These are phyloP conservation scores for Cladorhizidae sp. DNA, from an alignment of 37 sponge, comb jelly and placozoan genomes.

Conservation along the genomic window DNA sequence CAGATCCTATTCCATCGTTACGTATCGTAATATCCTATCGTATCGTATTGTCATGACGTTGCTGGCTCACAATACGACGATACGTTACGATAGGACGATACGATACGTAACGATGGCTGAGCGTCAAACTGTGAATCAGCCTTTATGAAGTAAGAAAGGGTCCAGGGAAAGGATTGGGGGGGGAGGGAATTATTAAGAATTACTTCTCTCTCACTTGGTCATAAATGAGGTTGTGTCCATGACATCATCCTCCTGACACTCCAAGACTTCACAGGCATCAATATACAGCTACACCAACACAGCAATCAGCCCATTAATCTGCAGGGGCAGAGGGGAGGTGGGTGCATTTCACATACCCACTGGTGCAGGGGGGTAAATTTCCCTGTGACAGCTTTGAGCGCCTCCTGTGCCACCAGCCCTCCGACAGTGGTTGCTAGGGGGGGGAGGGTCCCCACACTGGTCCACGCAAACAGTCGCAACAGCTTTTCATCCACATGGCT, in stretches of 20 bases:
- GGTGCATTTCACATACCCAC: constrained; percentile 68
- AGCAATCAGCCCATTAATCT: no score
- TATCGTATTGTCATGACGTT: no score
- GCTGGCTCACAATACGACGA: no score
- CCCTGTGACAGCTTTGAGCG: constrained; percentile 89
- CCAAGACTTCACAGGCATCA: constrained; percentile 63
- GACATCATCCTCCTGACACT: constrained; percentile 15
- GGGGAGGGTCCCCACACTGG: constrained; percentile 64
- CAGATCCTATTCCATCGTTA: no score
- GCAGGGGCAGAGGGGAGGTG: background rate
- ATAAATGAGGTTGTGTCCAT: constrained; percentile 13
- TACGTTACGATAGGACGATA: no score
- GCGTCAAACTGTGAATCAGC: no score
- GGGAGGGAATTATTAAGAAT: no score
- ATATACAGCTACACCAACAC: constrained; percentile 53
- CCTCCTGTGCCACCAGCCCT: constrained; percentile 93
- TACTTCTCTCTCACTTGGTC: constrained; percentile 34
- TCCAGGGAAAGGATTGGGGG: no score
- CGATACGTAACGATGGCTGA: no score
- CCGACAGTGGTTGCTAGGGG: constrained; percentile 83
- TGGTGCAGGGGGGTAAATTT: constrained; percentile 94
- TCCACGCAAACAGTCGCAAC: constrained; percentile 44
- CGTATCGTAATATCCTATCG: no score
- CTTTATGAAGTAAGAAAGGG: no score
- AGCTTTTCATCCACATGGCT: constrained; percentile 32